phyloP scores from a whole-genome alignment of 2,888 invertebrate species.

The Thecocarcelia acutangulata region DNA sequence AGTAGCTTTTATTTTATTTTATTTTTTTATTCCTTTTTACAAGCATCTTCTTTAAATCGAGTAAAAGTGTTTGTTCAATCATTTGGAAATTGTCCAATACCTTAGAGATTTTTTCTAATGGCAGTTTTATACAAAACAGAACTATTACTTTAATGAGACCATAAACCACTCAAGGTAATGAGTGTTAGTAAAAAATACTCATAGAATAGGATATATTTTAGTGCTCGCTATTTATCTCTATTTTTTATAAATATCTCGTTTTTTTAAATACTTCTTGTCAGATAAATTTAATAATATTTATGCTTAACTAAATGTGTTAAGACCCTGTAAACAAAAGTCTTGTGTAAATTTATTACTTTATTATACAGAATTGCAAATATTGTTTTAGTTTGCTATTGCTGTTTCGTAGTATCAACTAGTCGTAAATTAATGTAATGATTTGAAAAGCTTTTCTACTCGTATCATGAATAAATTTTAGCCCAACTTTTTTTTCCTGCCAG shows the following conservation, averaged over 20 bases:
- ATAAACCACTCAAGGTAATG: conserved; percentile 58
- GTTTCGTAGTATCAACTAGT: conserved; percentile 9
- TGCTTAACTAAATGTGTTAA: conserved; percentile 8
- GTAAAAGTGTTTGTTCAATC: conserved; percentile 49
- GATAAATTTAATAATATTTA: conserved; percentile 16
- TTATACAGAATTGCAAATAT: conserved; percentile 56
- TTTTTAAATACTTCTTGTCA: background rate
- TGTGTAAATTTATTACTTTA: conserved; percentile 63
- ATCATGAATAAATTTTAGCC: conserved; percentile 59
- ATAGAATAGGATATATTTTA: background rate
- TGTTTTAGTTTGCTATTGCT: background rate
- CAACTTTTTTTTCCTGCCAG: conserved; percentile 24
- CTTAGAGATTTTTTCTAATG: conserved; percentile 58
- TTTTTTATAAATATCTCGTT: too few relatives aligned
- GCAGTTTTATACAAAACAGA: conserved; percentile 61
- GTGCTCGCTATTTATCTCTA: background rate
- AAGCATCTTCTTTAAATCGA: background rate
- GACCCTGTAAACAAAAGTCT: conserved; percentile 7
- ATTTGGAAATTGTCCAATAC: conserved; percentile 55
- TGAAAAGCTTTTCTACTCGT: conserved; percentile 53
- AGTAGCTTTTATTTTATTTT: conserved; percentile 16
- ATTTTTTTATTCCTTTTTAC: too few relatives aligned
- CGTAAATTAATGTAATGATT: conserved; percentile 67
- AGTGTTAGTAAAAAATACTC: conserved; percentile 4
- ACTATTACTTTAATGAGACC: conserved; percentile 14